Base-by-base conservation (phyloP, 1,140 invertebrate species). In the Drosophila guanche region DNA sequence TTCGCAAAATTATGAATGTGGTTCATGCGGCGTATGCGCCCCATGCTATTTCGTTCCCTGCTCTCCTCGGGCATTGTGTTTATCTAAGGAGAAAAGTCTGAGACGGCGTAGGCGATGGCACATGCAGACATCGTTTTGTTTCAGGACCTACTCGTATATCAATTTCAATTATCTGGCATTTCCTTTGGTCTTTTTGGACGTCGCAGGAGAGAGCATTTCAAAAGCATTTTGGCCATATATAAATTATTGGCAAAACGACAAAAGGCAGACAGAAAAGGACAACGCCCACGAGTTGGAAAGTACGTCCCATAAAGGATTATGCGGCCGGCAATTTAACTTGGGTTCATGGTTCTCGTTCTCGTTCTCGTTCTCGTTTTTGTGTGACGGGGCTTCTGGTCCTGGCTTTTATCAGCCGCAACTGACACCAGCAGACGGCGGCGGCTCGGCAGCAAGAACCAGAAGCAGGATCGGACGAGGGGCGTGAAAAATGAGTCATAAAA, bases 401-500 rank as follows among this genome's bases (percentile, higher is more conserved):
- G 79, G 65, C 83, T 86, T 86, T 86, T 86, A 88, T 86, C 81
- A 86, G 81, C 78, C 56, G 72, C 65, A 81, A 67, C 68, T 88
- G 81, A 88, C 81, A 88, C 61, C 56, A 67, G 53, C 81, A 81
- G 83, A 45, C 77, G 41, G 16, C 41, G n/a, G n/a, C 10, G 5
- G 29, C 20, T 27, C 23, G 12, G 22, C 42, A 50, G 16, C 46
- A 50, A 58, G 22, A 4, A 37, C 10, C 33, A 37, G 33, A 1
- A 37, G 33, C 33, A 12, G 33, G 4, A 37, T 37, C 10, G 1
- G 12, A 37, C 33, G 33, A 37, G 10, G 33, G 33, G 78, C 83
- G 78, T 86, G 83, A 86, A 86, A 86, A 86, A 86, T 86, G 83
- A 86, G 74, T 78, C 83, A 86, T 86, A 86, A 86, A 86, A 86